Percentiles rank a stretch among this genome's conserved stretches.
phyloP scores from a whole-genome alignment of 2,797 vertebrate genomes.

The Sebastes vulpes region DNA sequence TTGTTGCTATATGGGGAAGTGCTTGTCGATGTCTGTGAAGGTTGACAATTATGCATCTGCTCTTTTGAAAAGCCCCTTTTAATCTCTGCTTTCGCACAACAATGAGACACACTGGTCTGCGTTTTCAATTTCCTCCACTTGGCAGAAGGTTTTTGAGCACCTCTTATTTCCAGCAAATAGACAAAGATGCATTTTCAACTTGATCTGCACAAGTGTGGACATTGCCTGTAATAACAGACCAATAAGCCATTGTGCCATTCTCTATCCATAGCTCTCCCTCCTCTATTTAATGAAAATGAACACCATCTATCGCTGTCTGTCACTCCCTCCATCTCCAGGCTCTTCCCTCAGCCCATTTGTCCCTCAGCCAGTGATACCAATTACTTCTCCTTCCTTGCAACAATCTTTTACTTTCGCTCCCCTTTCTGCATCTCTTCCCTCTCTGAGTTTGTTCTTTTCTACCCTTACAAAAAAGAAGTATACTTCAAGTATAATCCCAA shows the following conservation, averaged over 20 bases:
- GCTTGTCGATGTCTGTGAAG: not conserved
- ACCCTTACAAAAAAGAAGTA: not conserved
- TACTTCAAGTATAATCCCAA: not conserved
- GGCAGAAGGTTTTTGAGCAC: not conserved
- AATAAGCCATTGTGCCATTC: not conserved
- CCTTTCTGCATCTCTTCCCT: conserved; percentile 16
- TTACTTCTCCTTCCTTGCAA: conserved; percentile 16
- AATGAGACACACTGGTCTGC: not conserved
- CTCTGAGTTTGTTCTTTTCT: not conserved
- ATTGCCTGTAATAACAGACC: not conserved
- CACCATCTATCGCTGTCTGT: conserved; percentile 18
- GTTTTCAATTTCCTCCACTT: not conserved
- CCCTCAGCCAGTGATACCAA: conserved; percentile 27
- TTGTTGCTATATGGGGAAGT: not conserved
- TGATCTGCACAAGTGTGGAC: not conserved
- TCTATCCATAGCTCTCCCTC: not conserved
- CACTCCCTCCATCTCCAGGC: conserved; percentile 18
- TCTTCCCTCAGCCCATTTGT: conserved; percentile 25
- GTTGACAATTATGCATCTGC: not conserved
- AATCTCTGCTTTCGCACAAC: not conserved
- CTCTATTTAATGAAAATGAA: conserved; percentile 33
- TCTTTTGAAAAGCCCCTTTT: not conserved
- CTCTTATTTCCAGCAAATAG: not conserved
- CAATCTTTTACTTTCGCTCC: not conserved
- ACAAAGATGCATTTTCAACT: not conserved